These are phyloP conservation scores for Brenthis ino DNA, from an alignment of 2,888 invertebrate genomes.

Conservation along the genomic window DNA sequence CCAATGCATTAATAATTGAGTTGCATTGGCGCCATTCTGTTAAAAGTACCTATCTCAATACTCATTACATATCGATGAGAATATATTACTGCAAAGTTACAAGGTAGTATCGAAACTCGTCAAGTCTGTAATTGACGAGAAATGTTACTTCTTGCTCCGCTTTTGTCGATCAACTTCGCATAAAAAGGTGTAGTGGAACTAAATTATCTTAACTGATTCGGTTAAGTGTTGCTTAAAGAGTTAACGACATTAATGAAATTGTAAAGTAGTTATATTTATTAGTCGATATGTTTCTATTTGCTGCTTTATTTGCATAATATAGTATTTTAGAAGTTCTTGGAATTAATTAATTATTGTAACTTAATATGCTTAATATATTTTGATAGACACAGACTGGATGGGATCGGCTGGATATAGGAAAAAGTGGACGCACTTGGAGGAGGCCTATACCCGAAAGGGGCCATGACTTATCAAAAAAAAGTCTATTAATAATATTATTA, in stretches of 20 bases:
- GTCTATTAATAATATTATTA: no score
- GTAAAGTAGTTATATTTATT: conserved; percentile 21
- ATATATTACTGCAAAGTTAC: conserved; percentile 36
- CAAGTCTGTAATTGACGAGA: conserved; percentile 29
- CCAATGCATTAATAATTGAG: conserved; percentile 40
- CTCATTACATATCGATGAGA: conserved; percentile 29
- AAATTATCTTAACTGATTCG: conserved; percentile 58
- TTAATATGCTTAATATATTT: no score
- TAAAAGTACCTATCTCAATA: conserved; percentile 29
- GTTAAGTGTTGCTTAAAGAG: conserved; percentile 59
- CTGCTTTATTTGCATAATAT: conserved; percentile 10
- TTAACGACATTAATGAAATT: conserved; percentile 48
- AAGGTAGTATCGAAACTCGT: conserved; percentile 30
- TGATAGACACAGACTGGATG: no score
- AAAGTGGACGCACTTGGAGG: no score
- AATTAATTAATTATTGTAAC: neutral
- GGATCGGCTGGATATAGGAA: no score
- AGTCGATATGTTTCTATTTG: conserved; percentile 10
- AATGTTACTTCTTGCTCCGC: conserved; percentile 26
- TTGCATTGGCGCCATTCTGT: conserved; percentile 34
- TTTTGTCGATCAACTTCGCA: conserved; percentile 38
- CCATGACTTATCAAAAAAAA: no score
- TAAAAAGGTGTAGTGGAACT: conserved; percentile 42
- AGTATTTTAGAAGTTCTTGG: conserved; percentile 1
- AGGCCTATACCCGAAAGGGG: no score